Evolutionary conservation across 37 sponge, comb jelly and placozoan genomes (phyloP).

Genomic region (Lycopodina hypogea): DNA sequence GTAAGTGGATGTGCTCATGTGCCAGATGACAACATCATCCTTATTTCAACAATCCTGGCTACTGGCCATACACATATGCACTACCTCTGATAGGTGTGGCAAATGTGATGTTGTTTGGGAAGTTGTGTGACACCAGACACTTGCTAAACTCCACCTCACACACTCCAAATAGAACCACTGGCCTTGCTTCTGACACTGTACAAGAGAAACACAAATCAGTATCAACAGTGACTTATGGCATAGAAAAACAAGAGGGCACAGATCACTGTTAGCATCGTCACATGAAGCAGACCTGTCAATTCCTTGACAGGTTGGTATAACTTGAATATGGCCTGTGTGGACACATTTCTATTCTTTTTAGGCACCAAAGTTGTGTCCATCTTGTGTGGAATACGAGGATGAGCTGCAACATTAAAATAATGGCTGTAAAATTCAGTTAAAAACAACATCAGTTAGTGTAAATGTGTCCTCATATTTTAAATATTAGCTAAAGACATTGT

Average conservation of each 20-base stretch:
- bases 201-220: not conserved
- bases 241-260: too few relatives aligned
- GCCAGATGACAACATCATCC: too few relatives aligned
- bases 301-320: conserved; percentile 16
- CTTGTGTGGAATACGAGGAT: too few relatives aligned
- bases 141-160: conserved; percentile 15
- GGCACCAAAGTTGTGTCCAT: not conserved
- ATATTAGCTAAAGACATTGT: too few relatives aligned
- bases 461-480: too few relatives aligned
- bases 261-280: not conserved
- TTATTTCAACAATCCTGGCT: too few relatives aligned
- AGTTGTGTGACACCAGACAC: conserved; percentile 9
- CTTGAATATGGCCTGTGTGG: not conserved
- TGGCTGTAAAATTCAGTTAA: too few relatives aligned
- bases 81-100: conserved; percentile 19
- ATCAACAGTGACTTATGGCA: not conserved
- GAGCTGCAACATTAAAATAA: too few relatives aligned
- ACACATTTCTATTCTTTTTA: not conserved
- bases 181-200: conserved; percentile 21
- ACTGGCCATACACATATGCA: too few relatives aligned
- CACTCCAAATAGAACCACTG: conserved; percentile 48
- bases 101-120: conserved; percentile 21
- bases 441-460: too few relatives aligned
- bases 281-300: conserved; percentile 1
- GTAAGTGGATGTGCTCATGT: too few relatives aligned